These are phyloP conservation scores for Andrena fulva DNA, from an alignment of 2,888 invertebrate species.

Conservation along the genomic window DNA sequence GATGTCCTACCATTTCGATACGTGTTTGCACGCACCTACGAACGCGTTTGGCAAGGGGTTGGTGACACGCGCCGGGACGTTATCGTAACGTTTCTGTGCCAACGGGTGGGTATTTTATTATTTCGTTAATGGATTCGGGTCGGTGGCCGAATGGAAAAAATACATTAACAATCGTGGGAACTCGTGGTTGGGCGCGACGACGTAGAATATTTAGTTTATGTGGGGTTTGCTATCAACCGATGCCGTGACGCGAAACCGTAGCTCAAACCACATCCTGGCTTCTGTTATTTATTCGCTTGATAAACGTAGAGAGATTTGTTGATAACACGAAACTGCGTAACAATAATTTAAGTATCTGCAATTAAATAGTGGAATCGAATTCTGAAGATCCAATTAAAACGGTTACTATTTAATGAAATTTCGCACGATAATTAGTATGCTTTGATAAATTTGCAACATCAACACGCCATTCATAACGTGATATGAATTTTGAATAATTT, in stretches of 20 bases:
- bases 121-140: constrained; percentile 59
- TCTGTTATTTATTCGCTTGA: constrained; percentile 26
- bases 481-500: not conserved
- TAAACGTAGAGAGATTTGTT: constrained; percentile 16
- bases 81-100: constrained; percentile 49
- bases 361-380: constrained; percentile 2
- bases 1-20: constrained; percentile 25
- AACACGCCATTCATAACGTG: not conserved
- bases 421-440: not conserved
- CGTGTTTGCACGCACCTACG: constrained; percentile 29
- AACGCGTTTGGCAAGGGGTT: constrained; percentile 31
- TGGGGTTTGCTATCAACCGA: constrained; percentile 57
- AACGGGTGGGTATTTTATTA: constrained; percentile 59
- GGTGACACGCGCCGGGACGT: constrained; percentile 43
- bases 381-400: not conserved
- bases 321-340: constrained; percentile 14
- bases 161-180: constrained; percentile 60
- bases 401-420: not conserved
- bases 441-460: not conserved
- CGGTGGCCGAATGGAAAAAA: constrained; percentile 47
- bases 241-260: constrained; percentile 12
- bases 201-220: constrained; percentile 36
- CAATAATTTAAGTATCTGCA: not conserved
- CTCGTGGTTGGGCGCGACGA: constrained; percentile 39
- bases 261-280: constrained; percentile 6